Conservation (phyloP, 1,140 invertebrate genomes). For the Lineus longissimus region DNA sequence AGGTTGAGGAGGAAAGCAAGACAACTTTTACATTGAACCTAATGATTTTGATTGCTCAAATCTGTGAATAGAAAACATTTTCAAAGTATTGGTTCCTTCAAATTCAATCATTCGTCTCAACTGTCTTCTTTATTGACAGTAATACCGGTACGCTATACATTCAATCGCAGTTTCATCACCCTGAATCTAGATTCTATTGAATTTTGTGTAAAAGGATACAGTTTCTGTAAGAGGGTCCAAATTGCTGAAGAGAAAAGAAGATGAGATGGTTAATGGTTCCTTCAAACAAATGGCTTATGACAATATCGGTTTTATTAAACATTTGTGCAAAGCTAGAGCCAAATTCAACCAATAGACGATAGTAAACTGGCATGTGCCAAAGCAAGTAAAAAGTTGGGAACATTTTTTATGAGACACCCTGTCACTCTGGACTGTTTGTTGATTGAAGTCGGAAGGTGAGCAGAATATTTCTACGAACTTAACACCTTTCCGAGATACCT, state of each 20-base stretch:
- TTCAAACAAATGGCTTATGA: background rate
- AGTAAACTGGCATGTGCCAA: background rate
- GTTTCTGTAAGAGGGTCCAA: constrained; percentile 96
- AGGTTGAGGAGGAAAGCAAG: constrained; percentile 25
- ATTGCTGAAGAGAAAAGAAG: constrained; percentile 65
- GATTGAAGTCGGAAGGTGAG: background rate
- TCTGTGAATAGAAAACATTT: background rate
- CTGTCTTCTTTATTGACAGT: no score
- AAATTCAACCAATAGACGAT: background rate
- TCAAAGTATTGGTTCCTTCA: background rate
- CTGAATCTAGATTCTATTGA: no score
- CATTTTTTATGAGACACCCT: background rate
- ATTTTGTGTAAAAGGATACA: constrained; percentile 68
- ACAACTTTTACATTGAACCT: background rate
- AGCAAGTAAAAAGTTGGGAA: background rate
- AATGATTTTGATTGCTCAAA: background rate
- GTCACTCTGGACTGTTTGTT: background rate
- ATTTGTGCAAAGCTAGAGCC: background rate
- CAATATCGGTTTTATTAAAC: background rate
- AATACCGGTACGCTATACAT: no score
- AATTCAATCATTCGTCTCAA: no score
- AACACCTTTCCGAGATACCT: constrained; percentile 55
- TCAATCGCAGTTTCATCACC: no score
- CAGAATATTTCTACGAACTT: constrained; percentile 3
- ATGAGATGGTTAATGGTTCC: background rate